Conservation (phyloP, 2,113 vertebrate species). For the Atherinomorus stipes region DNA sequence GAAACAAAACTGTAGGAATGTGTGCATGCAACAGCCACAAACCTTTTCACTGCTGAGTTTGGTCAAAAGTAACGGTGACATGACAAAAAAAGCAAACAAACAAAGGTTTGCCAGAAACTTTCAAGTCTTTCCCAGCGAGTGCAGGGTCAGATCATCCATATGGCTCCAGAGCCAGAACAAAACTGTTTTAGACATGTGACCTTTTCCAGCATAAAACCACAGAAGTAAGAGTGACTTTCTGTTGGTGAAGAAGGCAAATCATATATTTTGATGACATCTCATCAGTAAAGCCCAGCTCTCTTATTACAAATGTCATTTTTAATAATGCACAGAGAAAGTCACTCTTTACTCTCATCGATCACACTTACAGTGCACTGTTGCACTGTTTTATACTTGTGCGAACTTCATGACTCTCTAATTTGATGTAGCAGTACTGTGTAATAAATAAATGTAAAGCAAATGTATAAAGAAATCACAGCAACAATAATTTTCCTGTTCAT, state of each 20-base stretch:
- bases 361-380: slow-evolving; percentile 6
- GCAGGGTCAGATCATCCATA: slow-evolving; percentile 24
- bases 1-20: slow-evolving; percentile 80
- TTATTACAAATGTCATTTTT: slow-evolving; percentile 57
- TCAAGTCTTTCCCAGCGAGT: slow-evolving; percentile 34
- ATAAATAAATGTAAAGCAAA: background rate
- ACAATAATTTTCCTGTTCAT: slow-evolving; percentile 9
- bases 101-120: slow-evolving; percentile 28
- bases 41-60: slow-evolving; percentile 66
- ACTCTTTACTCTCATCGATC: slow-evolving; percentile 42
- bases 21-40: slow-evolving; percentile 72
- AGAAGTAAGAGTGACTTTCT: slow-evolving; percentile 14
- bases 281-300: slow-evolving; percentile 41
- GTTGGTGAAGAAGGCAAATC: slow-evolving; percentile 24
- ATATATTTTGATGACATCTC: slow-evolving; percentile 49
- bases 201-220: slow-evolving; percentile 41
- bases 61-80: slow-evolving; percentile 67
- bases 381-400: slow-evolving; percentile 15
- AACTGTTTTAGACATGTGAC: slow-evolving; percentile 48
- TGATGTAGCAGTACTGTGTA: background rate
- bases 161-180: slow-evolving; percentile 11
- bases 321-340: slow-evolving; percentile 40
- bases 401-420: background rate
- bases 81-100: slow-evolving; percentile 23
- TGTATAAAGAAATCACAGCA: background rate